Evolutionary conservation across 1,140 invertebrate species (phyloP), one percentile per base, ranked within the genome.

Genomic region (Dufourea novaeangliae): DNA sequence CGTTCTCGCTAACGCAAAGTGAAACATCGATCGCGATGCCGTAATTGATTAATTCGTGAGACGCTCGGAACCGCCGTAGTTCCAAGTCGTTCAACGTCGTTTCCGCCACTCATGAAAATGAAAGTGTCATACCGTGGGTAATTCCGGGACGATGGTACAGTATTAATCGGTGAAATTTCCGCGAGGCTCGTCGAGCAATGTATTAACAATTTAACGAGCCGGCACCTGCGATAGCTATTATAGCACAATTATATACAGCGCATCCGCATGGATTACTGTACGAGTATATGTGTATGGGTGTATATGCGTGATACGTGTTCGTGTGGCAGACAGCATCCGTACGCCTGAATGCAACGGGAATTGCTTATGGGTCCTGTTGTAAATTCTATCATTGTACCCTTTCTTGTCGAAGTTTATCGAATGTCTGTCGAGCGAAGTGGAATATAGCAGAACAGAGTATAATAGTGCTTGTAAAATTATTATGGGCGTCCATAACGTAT

Each of bases 151-250:
- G 56, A 68, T n/a, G 39, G 62, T 64, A 78, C 62, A 59, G 76
- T 61, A 86, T 86, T 86, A 83, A 86, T 78, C 75, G 54, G 64
- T 44, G 76, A 62, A 85, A 87, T 87, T 89, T 85, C 74, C 52
- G 71, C 80, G 41, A 57, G 29, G 32, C 62, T 73, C 74, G 80
- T 77, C 73, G 68, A 74, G 80, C 83, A 83, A 86, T 75, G 85
- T 85, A 88, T 90, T 88, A 82, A 88, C 86, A 90, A 89, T 90
- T 89, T 90, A 90, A 90, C 88, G 88, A 80, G 78, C 79, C 88
- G 80, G 80, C 87, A 89, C 87, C 89, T 89, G 90, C 88, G 84
- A 88, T 87, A 86, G 86, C 85, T 89, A 89, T 91, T 90, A 90
- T 88, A 90, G 88, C 86, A 90, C 87, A 88, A 90, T 91, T 90